phyloP scores from a whole-genome alignment of 2,888 invertebrate genomes.

The Myopa testacea region DNA sequence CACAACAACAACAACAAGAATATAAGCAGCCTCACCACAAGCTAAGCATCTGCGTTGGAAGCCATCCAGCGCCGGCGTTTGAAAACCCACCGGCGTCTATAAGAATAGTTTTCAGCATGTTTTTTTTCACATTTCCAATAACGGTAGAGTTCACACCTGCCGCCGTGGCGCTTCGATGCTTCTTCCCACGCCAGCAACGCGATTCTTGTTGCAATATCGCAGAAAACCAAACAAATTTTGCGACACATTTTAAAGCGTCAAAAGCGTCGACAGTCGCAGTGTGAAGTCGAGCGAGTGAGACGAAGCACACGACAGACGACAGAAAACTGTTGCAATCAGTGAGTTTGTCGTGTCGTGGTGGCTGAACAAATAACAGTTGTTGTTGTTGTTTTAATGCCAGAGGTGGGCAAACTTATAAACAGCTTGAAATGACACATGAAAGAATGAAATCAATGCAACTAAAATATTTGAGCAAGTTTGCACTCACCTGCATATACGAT shows the following conservation, averaged over 20 bases:
- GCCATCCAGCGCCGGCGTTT: not conserved
- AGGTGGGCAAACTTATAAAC: not conserved
- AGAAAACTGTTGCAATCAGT: not conserved
- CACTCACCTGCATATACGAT: not conserved
- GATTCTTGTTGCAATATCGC: not conserved
- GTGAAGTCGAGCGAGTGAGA: not conserved
- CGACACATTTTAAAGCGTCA: not conserved
- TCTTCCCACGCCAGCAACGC: not conserved
- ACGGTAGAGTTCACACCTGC: not conserved
- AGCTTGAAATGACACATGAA: not conserved
- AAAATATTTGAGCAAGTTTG: not conserved
- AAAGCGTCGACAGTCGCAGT: not conserved
- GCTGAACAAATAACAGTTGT: not conserved
- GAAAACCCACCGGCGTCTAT: not conserved
- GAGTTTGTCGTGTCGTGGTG: not conserved
- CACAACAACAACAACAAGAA: no score
- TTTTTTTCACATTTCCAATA: no score
- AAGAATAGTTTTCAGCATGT: no score
- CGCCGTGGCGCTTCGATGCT: not conserved
- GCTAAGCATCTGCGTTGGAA: not conserved
- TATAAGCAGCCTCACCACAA: not conserved
- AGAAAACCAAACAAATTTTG: not conserved
- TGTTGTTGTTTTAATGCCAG: conserved; percentile 4
- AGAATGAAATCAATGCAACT: no score
- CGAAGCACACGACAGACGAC: no score